Evolutionary conservation across 2,888 invertebrate genomes (phyloP), one percentile per base, ranked within the genome.

Genomic region (Ectropis crepuscularia): DNA sequence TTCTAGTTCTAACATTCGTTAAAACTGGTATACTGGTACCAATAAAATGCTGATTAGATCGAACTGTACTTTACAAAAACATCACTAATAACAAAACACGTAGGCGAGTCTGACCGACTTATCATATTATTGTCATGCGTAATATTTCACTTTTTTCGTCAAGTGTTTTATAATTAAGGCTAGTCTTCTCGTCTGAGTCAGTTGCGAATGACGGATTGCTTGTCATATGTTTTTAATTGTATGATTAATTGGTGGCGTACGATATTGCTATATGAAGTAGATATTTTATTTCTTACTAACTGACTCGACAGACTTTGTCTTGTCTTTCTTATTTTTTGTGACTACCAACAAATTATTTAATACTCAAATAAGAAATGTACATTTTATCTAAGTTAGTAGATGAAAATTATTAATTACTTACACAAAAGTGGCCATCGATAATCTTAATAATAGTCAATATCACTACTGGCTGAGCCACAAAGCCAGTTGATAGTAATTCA

Each of bases 141-240:
- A 51, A 60, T 45, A 47, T 38, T 16, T 39, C 28, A 12, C 28
- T 62, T 55, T 58, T 61, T 54, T 62, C 36, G 16, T 5, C 42
- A 55, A 7, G 16, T 46, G 53, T 63, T 57, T 43, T n/a, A 55
- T 61, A 65, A 62, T 65, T 65, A 61, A 67, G 43, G 51, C 50
- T 61, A 61, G 67, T 36, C 48, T 46, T 61, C 65, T 53, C 63
- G 48, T 57, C 60, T 45, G 58, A 64, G 61, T 69, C 61, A 48
- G 36, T 74, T 72, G 70, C 72, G 61, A 76, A 75, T 81, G 83
- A 83, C 81, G 74, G 81, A 83, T 81, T 70, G 76, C 75, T 72
- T 76, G 82, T 81, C 81, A 72, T 72, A 74, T 77, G 67, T 70
- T 79, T 81, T 78, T 82, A 82, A 83, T 83, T 81, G 76, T 74